Evolutionary conservation across 2,888 invertebrate species (phyloP).

Genomic region (Eurois occulta): DNA sequence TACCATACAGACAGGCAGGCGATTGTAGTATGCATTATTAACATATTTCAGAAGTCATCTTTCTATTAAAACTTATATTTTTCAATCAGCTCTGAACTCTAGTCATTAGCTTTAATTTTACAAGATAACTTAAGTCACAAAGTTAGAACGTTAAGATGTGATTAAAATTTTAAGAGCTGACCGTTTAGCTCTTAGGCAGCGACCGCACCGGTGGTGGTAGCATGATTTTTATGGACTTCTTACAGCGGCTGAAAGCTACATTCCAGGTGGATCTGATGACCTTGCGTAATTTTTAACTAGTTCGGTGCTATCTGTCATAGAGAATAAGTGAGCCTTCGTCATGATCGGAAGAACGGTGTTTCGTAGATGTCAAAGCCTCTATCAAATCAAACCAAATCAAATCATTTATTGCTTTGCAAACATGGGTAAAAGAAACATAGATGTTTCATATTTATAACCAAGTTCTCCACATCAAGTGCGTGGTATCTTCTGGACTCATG

Average conservation of each 20-base stretch:
- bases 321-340: not conserved
- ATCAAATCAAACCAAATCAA: too few species aligned
- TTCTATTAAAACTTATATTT: not conserved
- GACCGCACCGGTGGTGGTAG: not conserved
- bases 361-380: not conserved
- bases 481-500: not conserved
- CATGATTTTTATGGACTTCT: not conserved
- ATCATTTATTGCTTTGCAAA: too few species aligned
- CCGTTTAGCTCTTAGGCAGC: conserved; percentile 22
- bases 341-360: not conserved
- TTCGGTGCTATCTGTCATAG: not conserved
- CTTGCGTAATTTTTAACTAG: not conserved
- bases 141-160: conserved; percentile 41
- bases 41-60: too few species aligned
- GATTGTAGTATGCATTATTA: too few species aligned
- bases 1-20: too few species aligned
- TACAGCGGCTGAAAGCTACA: not conserved
- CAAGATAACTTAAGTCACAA: conserved; percentile 27
- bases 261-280: not conserved
- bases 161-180: conserved; percentile 59
- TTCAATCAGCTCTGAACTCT: not conserved
- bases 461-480: too few species aligned
- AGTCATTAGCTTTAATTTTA: conserved; percentile 16
- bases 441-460: too few species aligned
- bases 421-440: too few species aligned